Percentiles rank a stretch among this genome's conserved stretches.
phyloP scores from a whole-genome alignment of 30 jellyfish, hydroid and myxozoan genomes.

The Nemopilema nomurai region DNA sequence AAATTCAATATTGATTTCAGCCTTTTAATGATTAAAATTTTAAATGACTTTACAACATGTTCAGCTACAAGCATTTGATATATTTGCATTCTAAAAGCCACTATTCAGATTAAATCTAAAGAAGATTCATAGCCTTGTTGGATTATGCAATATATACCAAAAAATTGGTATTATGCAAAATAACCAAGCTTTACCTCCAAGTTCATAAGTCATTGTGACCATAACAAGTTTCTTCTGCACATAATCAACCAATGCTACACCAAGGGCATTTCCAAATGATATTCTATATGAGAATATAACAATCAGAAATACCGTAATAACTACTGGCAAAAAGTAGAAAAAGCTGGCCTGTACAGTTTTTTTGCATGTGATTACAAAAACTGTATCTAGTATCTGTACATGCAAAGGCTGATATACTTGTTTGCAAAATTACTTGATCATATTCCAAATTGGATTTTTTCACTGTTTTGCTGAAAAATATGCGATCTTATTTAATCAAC shows the following conservation, averaged over 20 bases:
- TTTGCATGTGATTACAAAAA: neutral
- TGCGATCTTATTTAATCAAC: too few relatives aligned
- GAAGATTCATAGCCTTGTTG: neutral
- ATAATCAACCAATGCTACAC: slow-evolving; percentile 87
- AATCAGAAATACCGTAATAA: neutral
- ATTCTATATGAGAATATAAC: slow-evolving; percentile 46
- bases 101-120: too few relatives aligned
- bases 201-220: slow-evolving; percentile 85
- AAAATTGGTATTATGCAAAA: neutral
- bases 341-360: neutral
- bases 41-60: too few relatives aligned
- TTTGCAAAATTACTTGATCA: too few relatives aligned
- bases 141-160: neutral
- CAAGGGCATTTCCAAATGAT: slow-evolving; percentile 91
- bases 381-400: neutral
- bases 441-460: too few relatives aligned
- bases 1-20: too few relatives aligned
- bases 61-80: too few relatives aligned
- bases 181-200: slow-evolving; percentile 71
- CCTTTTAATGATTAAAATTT: neutral
- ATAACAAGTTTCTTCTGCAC: slow-evolving; percentile 63
- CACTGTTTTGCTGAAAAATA: too few relatives aligned
- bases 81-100: too few relatives aligned
- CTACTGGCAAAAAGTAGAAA: neutral
- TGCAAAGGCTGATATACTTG: too few relatives aligned